These are phyloP conservation scores for Scomberomorus guttatus DNA, from an alignment of 2,797 vertebrate species.

Conservation along the genomic window DNA sequence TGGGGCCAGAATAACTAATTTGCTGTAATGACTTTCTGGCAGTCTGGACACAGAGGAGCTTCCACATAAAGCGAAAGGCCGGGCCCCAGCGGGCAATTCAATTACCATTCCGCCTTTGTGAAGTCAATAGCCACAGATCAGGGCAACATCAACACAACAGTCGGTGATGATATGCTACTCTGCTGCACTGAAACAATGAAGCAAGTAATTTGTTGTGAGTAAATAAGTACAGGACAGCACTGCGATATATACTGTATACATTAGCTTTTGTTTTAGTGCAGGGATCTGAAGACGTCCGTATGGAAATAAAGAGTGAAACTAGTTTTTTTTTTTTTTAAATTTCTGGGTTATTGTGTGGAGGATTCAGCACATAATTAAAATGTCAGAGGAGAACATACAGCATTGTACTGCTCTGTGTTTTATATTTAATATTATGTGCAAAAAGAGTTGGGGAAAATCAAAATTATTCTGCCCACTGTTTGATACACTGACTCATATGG, in stretches of 20 bases:
- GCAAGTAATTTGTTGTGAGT: constrained; percentile 55
- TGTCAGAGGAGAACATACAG: not conserved
- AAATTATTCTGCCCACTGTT: not conserved
- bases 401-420: not conserved
- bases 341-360: constrained; percentile 18
- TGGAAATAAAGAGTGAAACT: constrained; percentile 55
- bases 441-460: constrained; percentile 14
- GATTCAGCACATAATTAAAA: constrained; percentile 10
- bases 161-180: constrained; percentile 46
- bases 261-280: constrained; percentile 44
- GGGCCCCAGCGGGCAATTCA: constrained; percentile 70
- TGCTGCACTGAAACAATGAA: constrained; percentile 39
- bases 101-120: constrained; percentile 63
- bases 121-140: constrained; percentile 60
- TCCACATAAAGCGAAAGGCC: constrained; percentile 70
- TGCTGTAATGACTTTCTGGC: constrained; percentile 83
- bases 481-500: not conserved
- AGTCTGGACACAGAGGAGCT: constrained; percentile 68
- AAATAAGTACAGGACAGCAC: constrained; percentile 49
- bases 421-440: constrained; percentile 1
- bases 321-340: not conserved
- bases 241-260: constrained; percentile 34
- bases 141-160: constrained; percentile 51
- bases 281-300: constrained; percentile 32
- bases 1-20: constrained; percentile 80